Conservation (phyloP, 1,140 invertebrate species). For the Orussus abietinus region DNA sequence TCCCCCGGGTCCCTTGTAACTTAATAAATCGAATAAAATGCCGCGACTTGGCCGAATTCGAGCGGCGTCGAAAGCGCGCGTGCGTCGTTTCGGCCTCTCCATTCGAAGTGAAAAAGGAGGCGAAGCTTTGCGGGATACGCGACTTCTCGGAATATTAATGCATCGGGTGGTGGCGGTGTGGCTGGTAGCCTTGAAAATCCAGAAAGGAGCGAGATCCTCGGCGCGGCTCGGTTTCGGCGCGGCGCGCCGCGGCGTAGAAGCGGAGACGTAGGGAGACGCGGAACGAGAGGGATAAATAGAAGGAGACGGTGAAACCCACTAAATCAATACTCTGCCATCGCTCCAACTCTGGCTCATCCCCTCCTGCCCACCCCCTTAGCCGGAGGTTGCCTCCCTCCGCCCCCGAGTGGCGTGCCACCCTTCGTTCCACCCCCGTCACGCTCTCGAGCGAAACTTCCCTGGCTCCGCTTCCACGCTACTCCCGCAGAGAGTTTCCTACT, state of each 20-base stretch:
- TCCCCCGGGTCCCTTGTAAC: too few species aligned
- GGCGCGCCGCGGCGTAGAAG: constrained; percentile 13
- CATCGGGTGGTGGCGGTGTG: too few species aligned
- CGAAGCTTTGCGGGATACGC: too few species aligned
- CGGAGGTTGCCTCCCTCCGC: constrained; percentile 3
- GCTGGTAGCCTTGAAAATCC: too few species aligned
- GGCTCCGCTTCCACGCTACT: constrained; percentile 42
- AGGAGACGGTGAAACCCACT: constrained; percentile 54
- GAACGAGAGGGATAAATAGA: constrained; percentile 47
- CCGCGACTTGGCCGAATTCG: too few species aligned
- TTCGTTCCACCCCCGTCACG: constrained; percentile 48
- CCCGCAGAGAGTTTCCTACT: constrained; percentile 44
- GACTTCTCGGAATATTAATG: too few species aligned
- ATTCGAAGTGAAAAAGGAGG: too few species aligned
- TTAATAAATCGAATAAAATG: too few species aligned
- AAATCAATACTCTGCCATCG: constrained; percentile 57
- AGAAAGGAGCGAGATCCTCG: too few species aligned
- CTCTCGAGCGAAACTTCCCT: constrained; percentile 51
- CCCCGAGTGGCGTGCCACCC: constrained; percentile 38
- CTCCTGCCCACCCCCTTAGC: constrained; percentile 29
- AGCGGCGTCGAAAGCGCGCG: too few species aligned
- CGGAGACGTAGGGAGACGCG: constrained; percentile 37
- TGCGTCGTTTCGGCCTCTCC: too few species aligned
- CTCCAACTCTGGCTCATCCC: constrained; percentile 49
- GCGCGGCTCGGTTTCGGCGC: too few species aligned